These are phyloP conservation scores for Diachrysia chrysitis DNA, from an alignment of 2,888 invertebrate genomes.

Conservation along the genomic window DNA sequence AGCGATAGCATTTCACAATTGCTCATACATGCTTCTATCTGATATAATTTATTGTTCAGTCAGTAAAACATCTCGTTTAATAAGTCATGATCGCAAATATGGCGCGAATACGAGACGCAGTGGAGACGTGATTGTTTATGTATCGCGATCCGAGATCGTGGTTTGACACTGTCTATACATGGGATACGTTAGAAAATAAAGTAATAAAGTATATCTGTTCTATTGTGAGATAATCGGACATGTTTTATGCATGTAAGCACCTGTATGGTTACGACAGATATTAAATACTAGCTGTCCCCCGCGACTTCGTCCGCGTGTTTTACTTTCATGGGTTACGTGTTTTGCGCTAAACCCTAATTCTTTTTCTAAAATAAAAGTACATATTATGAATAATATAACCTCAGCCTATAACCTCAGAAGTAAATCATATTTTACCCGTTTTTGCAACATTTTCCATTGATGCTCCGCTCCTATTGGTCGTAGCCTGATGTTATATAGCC, in stretches of 20 bases:
- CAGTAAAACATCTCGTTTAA: constrained; percentile 53
- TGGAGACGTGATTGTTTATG: constrained; percentile 51
- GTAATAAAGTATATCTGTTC: constrained; percentile 46
- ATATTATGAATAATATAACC: too few species aligned
- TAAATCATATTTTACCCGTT: too few species aligned
- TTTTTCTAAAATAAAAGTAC: too few species aligned
- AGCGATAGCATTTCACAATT: constrained; percentile 36
- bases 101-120: constrained; percentile 53
- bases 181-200: constrained; percentile 31
- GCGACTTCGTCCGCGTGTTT: too few species aligned
- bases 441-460: too few species aligned
- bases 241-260: constrained; percentile 5
- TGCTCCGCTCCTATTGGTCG: too few species aligned
- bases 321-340: too few species aligned
- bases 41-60: constrained; percentile 50
- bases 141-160: constrained; percentile 29
- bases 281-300: too few species aligned
- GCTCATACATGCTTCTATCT: constrained; percentile 50
- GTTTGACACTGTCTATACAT: constrained; percentile 46
- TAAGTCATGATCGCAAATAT: constrained; percentile 59
- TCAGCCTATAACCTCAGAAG: too few species aligned
- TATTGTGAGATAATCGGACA: constrained; percentile 2
- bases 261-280: neutral
- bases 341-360: too few species aligned
- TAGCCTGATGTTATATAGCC: too few species aligned